These are phyloP conservation scores for Drosophila trichaetosa DNA, from an alignment of 2,888 invertebrate genomes.

Conservation along the genomic window DNA sequence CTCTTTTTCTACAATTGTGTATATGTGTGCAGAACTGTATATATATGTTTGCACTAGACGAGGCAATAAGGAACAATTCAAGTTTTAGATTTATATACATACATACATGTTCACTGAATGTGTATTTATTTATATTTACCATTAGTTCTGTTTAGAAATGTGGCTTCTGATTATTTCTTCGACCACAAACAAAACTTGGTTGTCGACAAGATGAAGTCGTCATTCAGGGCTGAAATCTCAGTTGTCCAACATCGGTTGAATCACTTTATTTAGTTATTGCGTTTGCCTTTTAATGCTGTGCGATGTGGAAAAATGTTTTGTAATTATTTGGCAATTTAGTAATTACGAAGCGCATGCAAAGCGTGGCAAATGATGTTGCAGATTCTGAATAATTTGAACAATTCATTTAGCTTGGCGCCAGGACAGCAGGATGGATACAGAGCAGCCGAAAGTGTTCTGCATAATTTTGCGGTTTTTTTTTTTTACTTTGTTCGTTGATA, in stretches of 20 bases:
- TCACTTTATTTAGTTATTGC: slow-evolving; percentile 1
- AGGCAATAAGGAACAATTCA: not conserved
- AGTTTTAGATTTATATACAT: not conserved
- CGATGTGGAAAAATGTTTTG: slow-evolving; percentile 72
- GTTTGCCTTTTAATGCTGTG: slow-evolving; percentile 49
- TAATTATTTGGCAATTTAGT: slow-evolving; percentile 73
- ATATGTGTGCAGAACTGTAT: not conserved
- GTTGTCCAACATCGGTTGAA: slow-evolving; percentile 13
- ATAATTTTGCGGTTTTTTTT: slow-evolving; percentile 57
- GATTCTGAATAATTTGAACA: slow-evolving; percentile 45
- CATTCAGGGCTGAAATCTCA: slow-evolving; percentile 15
- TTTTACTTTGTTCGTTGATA: not conserved
- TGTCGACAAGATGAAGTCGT: not conserved
- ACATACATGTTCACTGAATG: not conserved
- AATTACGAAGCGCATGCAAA: slow-evolving; percentile 63
- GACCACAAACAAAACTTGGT: not conserved
- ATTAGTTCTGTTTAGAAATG: not conserved
- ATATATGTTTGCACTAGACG: too few relatives aligned
- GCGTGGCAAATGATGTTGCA: slow-evolving; percentile 56
- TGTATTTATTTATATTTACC: not conserved
- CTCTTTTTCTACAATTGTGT: not conserved
- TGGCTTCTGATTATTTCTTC: not conserved
- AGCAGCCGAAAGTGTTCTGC: slow-evolving; percentile 41
- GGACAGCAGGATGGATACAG: not conserved
- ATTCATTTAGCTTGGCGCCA: slow-evolving; percentile 27